Conservation (phyloP, 2,888 invertebrate genomes). For the Machimus atricapillus region DNA sequence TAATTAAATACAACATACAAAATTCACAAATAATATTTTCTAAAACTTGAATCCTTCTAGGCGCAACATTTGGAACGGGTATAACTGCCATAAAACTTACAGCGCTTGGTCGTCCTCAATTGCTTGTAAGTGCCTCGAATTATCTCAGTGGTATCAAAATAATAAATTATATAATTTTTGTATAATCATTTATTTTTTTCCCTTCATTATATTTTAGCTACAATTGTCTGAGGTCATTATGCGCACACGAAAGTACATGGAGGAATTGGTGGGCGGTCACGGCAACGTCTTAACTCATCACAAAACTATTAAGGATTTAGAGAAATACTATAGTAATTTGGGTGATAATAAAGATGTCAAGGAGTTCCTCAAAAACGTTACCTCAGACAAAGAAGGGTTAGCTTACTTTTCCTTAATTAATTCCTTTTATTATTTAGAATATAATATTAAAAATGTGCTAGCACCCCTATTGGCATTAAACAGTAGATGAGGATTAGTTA, state of each 20-base stretch:
- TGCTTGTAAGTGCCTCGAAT: slow-evolving; percentile 72
- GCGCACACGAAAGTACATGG: slow-evolving; percentile 93
- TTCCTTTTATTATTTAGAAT: background rate
- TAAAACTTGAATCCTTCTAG: slow-evolving; percentile 66
- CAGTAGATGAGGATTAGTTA: background rate
- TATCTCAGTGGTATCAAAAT: background rate
- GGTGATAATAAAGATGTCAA: slow-evolving; percentile 80
- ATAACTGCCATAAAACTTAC: slow-evolving; percentile 97
- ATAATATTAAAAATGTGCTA: background rate
- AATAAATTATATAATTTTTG: background rate
- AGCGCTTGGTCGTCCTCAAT: slow-evolving; percentile 94
- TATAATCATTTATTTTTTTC: background rate
- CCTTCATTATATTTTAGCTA: slow-evolving; percentile 68
- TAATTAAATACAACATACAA: background rate
- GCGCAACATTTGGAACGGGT: slow-evolving; percentile 91
- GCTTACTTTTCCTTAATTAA: slow-evolving; percentile 50
- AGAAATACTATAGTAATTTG: slow-evolving; percentile 81
- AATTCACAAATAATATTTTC: background rate
- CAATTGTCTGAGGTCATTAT: slow-evolving; percentile 98
- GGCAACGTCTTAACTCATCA: slow-evolving; percentile 89
- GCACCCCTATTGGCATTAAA: background rate
- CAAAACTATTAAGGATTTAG: slow-evolving; percentile 85
- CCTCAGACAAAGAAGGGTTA: slow-evolving; percentile 92
- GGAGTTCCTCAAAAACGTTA: slow-evolving; percentile 89
- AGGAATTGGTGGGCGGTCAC: slow-evolving; percentile 85